phyloP scores from a whole-genome alignment of 2,113 vertebrate genomes.

The Ammospiza nelsoni region DNA sequence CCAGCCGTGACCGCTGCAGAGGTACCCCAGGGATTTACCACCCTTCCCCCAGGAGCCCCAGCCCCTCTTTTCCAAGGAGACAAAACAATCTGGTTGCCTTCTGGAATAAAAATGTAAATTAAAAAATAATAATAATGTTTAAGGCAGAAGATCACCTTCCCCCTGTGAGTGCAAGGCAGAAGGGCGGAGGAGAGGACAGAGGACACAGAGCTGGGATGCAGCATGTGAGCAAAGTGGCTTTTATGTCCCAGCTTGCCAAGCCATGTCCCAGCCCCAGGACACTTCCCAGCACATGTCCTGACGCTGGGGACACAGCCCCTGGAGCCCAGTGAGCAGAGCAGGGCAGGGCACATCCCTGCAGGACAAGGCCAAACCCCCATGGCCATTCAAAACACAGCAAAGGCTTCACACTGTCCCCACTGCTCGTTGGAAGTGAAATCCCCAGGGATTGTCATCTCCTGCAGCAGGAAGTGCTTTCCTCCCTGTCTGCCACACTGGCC shows the following conservation, averaged over 20 bases:
- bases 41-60: neutral
- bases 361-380: neutral
- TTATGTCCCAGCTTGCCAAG: neutral
- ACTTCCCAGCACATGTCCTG: accelerated
- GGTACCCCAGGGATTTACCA: neutral
- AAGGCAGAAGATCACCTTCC: constrained; percentile 20
- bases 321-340: neutral
- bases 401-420: neutral
- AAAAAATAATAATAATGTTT: neutral
- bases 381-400: accelerated
- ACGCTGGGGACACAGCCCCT: accelerated
- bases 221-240: neutral
- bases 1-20: neutral
- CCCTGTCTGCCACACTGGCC: neutral
- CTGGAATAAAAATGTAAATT: neutral
- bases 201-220: accelerated
- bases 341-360: neutral
- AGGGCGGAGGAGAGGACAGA: neutral
- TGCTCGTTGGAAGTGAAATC: neutral
- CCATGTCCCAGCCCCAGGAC: neutral
- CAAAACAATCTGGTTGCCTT: neutral
- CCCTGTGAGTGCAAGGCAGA: neutral
- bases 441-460: neutral
- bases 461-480: neutral
- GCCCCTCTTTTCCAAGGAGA: neutral